Base-by-base conservation (phyloP, 2,888 invertebrate species). In the Anarsia innoxiella region DNA sequence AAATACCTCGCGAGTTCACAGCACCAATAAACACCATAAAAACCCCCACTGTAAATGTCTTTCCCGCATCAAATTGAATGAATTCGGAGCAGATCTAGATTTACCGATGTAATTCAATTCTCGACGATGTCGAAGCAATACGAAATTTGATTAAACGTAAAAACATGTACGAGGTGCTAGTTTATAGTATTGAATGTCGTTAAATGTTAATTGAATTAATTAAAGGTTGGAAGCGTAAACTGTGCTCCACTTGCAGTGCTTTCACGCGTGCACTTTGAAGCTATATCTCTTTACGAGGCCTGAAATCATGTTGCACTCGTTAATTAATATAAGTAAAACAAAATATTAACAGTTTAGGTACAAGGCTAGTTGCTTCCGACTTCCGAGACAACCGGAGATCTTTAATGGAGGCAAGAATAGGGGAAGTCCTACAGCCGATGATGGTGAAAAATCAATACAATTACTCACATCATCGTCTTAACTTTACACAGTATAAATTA, bases 1-100 rank as follows among this genome's bases (percentile, higher is more conserved):
- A 82, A 71, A 66, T 65, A 51, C 60, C 57, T 54, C 59, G 53
- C 48, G 44, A 48, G 65, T 71, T 73, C 71, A 60, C 73, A 73
- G 53, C 51, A 51, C 49, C 26, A 19, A 35, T 5, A 53, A 53
- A 54, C 57, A 56, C 50, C 49, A 39, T 37, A 43, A 51, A 52
- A 48, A 47, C 48, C 37, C 31, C 35, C 41, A 44, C 33, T 26
- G 29, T 40, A 32, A 31, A 33, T 15, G 25, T 25, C 27, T 42
- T 43, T 43, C 36, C 40, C 31, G 36, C 37, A 35, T 31, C 16
- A n/a, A 36, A 42, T 39, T 41, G 35, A 44, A 33, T 40, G 12
- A 36, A 36, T 36, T 37, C 40, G 2, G 28, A 13, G 29, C 51
- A 51, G 35, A 51, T 45, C 41, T 43, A 44, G 44, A 41, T 46